phyloP scores from a whole-genome alignment of 35 echinoderm and acorn worm genomes.

The Ophiothrix spiculata region DNA sequence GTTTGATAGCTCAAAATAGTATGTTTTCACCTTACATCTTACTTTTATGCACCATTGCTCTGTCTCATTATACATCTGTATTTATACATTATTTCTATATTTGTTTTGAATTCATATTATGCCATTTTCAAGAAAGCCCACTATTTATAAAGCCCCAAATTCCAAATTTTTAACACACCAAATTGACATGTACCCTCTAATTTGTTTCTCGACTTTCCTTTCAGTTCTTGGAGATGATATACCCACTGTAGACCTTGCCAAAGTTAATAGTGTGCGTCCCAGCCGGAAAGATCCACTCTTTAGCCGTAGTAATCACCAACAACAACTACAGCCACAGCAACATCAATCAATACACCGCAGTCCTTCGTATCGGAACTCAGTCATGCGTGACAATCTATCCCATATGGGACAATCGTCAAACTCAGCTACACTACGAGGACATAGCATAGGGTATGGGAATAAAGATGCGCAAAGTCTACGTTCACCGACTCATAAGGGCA shows the following conservation, averaged over 20 bases:
- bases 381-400: conserved; percentile 6
- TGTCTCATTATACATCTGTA: too few relatives aligned
- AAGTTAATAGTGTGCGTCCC: conserved; percentile 40
- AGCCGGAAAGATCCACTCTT: conserved; percentile 28
- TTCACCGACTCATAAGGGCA: conserved; percentile 15
- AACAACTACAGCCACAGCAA: not conserved
- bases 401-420: conserved; percentile 12
- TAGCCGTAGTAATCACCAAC: too few relatives aligned
- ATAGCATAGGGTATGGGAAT: conserved; percentile 47
- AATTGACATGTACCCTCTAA: not conserved
- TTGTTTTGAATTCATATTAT: too few relatives aligned
- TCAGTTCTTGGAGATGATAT: conserved; percentile 4
- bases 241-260: conserved; percentile 15
- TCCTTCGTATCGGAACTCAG: conserved; percentile 8
- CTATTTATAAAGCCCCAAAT: too few relatives aligned
- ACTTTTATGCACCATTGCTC: too few relatives aligned
- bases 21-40: too few relatives aligned
- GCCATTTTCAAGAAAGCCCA: too few relatives aligned
- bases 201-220: not conserved
- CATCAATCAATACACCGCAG: conserved; percentile 12
- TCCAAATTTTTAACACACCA: too few relatives aligned
- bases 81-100: too few relatives aligned
- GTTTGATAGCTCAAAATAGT: too few relatives aligned
- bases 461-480: conserved; percentile 4
- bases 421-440: conserved; percentile 39